phyloP scores from a whole-genome alignment of 2,888 invertebrate species.

The Drosophila testacea region DNA sequence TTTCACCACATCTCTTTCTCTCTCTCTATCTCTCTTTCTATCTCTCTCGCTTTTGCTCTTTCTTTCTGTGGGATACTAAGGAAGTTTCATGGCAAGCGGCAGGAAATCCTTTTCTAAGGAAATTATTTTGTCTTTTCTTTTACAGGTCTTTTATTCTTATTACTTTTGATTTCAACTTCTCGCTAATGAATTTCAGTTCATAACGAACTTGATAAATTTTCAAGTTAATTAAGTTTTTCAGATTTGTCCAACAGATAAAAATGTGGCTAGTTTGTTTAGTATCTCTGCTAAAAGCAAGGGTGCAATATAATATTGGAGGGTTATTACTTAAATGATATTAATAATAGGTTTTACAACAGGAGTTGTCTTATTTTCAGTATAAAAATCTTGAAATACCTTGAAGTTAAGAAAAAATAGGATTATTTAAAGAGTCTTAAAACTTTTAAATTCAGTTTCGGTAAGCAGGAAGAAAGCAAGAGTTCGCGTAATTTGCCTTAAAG shows the following conservation, averaged over 20 bases:
- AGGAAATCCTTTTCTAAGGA: constrained; percentile 68
- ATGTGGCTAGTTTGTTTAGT: background rate
- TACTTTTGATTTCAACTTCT: constrained; percentile 21
- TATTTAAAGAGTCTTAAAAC: no score
- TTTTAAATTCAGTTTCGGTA: background rate
- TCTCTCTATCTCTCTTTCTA: no score
- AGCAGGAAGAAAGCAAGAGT: background rate
- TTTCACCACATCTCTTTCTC: constrained; percentile 14
- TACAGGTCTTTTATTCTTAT: constrained; percentile 32
- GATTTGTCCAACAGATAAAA: constrained; percentile 34
- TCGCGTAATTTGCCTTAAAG: background rate
- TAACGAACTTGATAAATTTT: constrained; percentile 83
- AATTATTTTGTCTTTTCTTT: constrained; percentile 51
- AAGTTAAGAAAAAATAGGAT: no score
- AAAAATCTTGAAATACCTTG: no score
- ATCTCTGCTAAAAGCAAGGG: no score
- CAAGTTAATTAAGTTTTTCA: constrained; percentile 83
- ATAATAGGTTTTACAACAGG: background rate
- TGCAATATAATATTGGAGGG: no score
- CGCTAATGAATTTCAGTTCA: constrained; percentile 71
- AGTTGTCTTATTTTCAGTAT: background rate
- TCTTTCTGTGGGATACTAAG: background rate
- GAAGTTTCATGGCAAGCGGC: constrained; percentile 34
- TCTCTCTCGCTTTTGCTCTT: background rate
- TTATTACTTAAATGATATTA: no score